Percentiles rank a stretch among this genome's conserved stretches.
These are phyloP conservation scores for Megatriorchis doriae DNA, from an alignment of 2,113 vertebrate species.

Conservation along the genomic window DNA sequence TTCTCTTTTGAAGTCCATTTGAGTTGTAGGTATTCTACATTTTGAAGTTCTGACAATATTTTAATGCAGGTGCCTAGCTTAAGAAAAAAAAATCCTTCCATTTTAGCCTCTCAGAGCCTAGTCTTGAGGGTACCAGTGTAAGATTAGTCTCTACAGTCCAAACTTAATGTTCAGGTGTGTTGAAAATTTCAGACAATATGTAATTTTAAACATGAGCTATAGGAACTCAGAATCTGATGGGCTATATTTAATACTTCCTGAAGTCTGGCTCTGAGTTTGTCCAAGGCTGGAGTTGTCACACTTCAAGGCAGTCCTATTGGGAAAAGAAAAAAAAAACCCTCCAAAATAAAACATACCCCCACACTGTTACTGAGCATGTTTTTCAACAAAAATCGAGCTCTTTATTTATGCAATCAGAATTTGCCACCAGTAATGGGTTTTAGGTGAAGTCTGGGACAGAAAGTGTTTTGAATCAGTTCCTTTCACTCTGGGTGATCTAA, in stretches of 20 bases:
- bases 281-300: not conserved
- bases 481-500: not conserved
- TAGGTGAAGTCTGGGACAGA: not conserved
- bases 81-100: not conserved
- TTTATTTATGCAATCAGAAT: constrained; percentile 31
- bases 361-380: not conserved
- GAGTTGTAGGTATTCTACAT: not conserved
- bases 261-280: not conserved
- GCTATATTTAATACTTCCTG: not conserved
- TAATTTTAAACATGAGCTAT: not conserved
- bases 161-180: fast-evolving
- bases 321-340: not conserved
- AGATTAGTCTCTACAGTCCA: not conserved
- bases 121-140: not conserved
- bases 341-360: not conserved
- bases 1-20: not conserved
- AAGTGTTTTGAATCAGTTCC: not conserved
- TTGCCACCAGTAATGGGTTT: not conserved
- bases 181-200: not conserved
- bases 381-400: not conserved
- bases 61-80: not conserved
- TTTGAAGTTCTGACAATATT: not conserved
- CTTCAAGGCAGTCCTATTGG: not conserved
- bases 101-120: not conserved
- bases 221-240: not conserved